These are phyloP conservation scores for Bradypus variegatus DNA, from an alignment of 2,797 vertebrate genomes.

Conservation along the genomic window DNA sequence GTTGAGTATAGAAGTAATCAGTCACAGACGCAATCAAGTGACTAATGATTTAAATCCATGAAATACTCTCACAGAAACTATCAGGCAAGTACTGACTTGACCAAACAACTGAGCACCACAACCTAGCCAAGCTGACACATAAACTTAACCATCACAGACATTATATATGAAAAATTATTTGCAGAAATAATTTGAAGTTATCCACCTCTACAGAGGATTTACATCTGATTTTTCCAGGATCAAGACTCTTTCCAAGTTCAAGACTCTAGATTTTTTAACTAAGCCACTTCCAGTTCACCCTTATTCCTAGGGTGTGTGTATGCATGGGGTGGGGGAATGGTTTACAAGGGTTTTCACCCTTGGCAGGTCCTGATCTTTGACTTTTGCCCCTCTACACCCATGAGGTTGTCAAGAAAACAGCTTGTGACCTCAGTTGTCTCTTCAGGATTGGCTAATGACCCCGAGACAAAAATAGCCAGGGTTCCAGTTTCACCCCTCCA, in stretches of 20 bases:
- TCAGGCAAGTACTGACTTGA: no score
- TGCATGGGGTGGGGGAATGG: not conserved
- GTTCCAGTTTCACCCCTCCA: not conserved
- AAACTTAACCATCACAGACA: no score
- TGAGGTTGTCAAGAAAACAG: not conserved
- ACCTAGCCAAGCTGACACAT: no score
- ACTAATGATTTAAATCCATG: no score
- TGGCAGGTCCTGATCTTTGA: not conserved
- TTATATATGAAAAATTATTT: not conserved
- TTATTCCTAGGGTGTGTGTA: not conserved
- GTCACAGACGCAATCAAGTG: no score
- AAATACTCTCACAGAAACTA: no score
- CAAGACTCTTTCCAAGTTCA: not conserved
- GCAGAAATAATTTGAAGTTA: not conserved
- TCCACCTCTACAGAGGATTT: not conserved
- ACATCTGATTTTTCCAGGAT: not conserved
- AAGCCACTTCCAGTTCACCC: not conserved
- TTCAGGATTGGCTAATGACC: not conserved
- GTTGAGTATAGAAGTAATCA: no score
- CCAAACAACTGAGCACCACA: no score
- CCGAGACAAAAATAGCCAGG: not conserved
- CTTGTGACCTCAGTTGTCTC: not conserved
- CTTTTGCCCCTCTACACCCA: not conserved
- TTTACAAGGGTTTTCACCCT: not conserved
- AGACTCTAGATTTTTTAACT: slow-evolving; percentile 20